These are phyloP conservation scores for Trichomalopsis sarcophagae DNA, from an alignment of 1,140 invertebrate genomes.

Conservation along the genomic window DNA sequence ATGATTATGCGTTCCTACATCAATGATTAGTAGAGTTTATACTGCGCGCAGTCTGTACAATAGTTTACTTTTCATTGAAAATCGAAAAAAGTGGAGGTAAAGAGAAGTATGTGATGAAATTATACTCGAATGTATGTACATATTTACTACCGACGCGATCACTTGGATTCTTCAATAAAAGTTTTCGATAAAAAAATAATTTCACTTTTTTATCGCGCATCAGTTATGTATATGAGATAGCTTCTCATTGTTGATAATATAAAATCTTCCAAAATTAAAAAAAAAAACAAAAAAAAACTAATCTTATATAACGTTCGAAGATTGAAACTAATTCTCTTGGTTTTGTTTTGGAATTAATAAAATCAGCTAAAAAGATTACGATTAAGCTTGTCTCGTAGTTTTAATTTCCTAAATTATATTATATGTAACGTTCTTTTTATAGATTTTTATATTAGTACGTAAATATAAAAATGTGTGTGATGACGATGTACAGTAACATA, in stretches of 20 bases:
- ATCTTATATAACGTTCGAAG: background rate
- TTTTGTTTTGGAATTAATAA: background rate
- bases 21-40: no score
- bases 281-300: background rate
- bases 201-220: slow-evolving; percentile 7
- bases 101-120: background rate
- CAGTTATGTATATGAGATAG: background rate
- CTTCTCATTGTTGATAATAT: slow-evolving; percentile 22
- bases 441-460: slow-evolving; percentile 40
- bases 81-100: background rate
- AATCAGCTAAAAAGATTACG: background rate
- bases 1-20: background rate
- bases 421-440: slow-evolving; percentile 17
- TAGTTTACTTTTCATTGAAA: background rate
- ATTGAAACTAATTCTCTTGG: background rate
- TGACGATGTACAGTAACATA: slow-evolving; percentile 44
- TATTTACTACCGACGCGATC: background rate
- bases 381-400: slow-evolving; percentile 12
- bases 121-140: background rate
- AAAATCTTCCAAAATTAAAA: slow-evolving; percentile 5
- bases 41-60: background rate
- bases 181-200: slow-evolving; percentile 11
- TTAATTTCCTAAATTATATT: slow-evolving; percentile 23
- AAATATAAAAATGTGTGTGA: slow-evolving; percentile 28
- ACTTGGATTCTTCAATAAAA: background rate